Evolutionary conservation across 2,888 invertebrate species (phyloP), one percentile per base, ranked within the genome.

Genomic region (Lithophane socia): DNA sequence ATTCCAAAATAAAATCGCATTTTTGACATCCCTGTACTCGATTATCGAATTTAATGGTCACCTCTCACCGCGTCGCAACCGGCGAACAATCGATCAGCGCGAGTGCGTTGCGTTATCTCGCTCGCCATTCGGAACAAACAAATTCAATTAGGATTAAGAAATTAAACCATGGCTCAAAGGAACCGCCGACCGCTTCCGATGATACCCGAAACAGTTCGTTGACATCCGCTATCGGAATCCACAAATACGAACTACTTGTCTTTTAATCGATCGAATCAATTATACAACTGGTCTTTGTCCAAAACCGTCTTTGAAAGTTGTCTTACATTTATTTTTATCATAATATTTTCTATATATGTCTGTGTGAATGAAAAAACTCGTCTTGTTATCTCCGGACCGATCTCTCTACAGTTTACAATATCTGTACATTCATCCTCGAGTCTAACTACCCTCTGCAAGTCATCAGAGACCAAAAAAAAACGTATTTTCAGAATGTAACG

Each of bases 101-200:
- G 91, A 89, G 87, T 86, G 87, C 90, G 90, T 94, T 92, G 89
- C 93, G 92, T 93, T 95, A 95, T 95, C 94, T 89, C 89, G 80
- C 87, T 88, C 82, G 86, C 89, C 90, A 88, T 90, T 90, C 91
- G 91, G 92, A 94, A 96, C 96, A 95, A 96, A 95, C 95, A 96
- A 96, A 96, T 94, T 96, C 96, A 96, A 96, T 96, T 96, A 96
- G 95, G 94, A 95, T 96, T 96, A 96, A 96, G 95, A 95, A 96
- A 95, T 95, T 95, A 94, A 94, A 93, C 88, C 89, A 90, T 81
- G 82, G 82, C 91, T 94, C 94, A 95, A 95, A 96, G 94, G 90
- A 87, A 91, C 95, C 96, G 96, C 92, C 78, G 87, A 85, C 80
- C 83, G 90, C 92, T 92, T 92, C 93, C 92, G 92, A 93, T 90